Percentiles rank a stretch among this genome's conserved stretches.
phyloP scores from a whole-genome alignment of 2,113 vertebrate genomes.

The Spea bombifrons region DNA sequence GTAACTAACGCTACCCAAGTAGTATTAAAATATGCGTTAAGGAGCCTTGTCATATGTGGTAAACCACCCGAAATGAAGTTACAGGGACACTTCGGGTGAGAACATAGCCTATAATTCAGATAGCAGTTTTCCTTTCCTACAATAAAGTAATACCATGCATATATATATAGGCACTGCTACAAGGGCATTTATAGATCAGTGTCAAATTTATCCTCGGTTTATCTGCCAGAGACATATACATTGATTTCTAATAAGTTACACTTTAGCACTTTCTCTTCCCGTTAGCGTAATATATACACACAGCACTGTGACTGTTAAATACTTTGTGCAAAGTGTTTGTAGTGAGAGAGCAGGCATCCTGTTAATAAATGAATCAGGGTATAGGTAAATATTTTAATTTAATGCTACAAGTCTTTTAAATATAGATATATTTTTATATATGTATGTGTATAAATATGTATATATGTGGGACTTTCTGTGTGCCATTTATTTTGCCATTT shows the following conservation, averaged over 20 bases:
- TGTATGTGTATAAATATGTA: conserved; percentile 6
- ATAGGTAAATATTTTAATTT: neutral
- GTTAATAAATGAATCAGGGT: conserved; percentile 9
- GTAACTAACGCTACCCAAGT: no score
- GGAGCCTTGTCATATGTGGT: no score
- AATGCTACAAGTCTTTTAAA: conserved; percentile 6
- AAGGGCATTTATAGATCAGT: conserved; percentile 53
- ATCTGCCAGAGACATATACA: neutral
- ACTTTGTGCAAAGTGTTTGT: neutral
- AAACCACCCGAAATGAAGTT: no score
- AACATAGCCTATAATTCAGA: no score
- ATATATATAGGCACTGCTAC: neutral
- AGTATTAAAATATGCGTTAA: no score
- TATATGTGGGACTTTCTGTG: neutral
- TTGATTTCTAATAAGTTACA: neutral
- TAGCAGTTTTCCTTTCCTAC: no score
- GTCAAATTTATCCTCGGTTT: conserved; percentile 38
- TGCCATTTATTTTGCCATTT: neutral
- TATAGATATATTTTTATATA: conserved; percentile 21
- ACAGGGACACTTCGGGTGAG: no score
- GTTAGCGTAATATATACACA: neutral
- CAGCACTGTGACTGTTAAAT: conserved; percentile 19
- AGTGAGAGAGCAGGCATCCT: neutral
- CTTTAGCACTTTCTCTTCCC: neutral
- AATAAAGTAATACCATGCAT: no score